Conservation (phyloP, 1,140 invertebrate species). For the Drosophila burlai region DNA sequence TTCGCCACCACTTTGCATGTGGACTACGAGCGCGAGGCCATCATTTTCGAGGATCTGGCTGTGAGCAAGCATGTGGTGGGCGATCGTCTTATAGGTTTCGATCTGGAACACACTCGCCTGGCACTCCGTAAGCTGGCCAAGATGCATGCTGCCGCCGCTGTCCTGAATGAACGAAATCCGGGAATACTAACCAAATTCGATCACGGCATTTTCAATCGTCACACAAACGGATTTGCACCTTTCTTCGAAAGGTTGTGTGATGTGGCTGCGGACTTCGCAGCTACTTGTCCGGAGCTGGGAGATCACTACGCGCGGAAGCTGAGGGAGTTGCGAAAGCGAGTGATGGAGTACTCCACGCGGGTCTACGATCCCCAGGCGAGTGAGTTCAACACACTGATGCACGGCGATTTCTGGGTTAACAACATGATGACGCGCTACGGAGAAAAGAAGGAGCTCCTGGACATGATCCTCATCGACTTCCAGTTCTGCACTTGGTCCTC, state of each 20-base stretch:
- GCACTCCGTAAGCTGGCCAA: slow-evolving; percentile 86
- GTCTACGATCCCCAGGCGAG: slow-evolving; percentile 74
- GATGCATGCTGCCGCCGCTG: slow-evolving; percentile 86
- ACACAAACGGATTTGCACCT: slow-evolving; percentile 53
- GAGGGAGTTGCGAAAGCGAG: slow-evolving; percentile 34
- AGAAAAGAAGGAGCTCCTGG: slow-evolving; percentile 76
- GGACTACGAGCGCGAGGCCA: slow-evolving; percentile 75
- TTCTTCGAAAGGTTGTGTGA: slow-evolving; percentile 57
- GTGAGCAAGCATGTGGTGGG: slow-evolving; percentile 86
- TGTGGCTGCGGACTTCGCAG: slow-evolving; percentile 51
- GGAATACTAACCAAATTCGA: slow-evolving; percentile 62
- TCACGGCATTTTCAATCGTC: slow-evolving; percentile 75
- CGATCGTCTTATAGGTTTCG: slow-evolving; percentile 86
- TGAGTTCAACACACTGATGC: slow-evolving; percentile 87
- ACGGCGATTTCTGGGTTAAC: slow-evolving; percentile 89
- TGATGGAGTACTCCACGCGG: slow-evolving; percentile 65
- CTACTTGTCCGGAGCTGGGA: slow-evolving; percentile 46
- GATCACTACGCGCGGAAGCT: slow-evolving; percentile 56
- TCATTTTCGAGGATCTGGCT: slow-evolving; percentile 87
- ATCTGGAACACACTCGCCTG: slow-evolving; percentile 85
- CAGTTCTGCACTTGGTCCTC: slow-evolving; percentile 77
- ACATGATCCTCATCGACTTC: slow-evolving; percentile 85
- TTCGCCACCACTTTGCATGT: slow-evolving; percentile 77
- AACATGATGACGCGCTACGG: slow-evolving; percentile 88
- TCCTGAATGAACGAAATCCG: slow-evolving; percentile 66